Evolutionary conservation across 2,113 vertebrate species (phyloP), one percentile per base, ranked within the genome.

Genomic region (Psittacus erithacus): DNA sequence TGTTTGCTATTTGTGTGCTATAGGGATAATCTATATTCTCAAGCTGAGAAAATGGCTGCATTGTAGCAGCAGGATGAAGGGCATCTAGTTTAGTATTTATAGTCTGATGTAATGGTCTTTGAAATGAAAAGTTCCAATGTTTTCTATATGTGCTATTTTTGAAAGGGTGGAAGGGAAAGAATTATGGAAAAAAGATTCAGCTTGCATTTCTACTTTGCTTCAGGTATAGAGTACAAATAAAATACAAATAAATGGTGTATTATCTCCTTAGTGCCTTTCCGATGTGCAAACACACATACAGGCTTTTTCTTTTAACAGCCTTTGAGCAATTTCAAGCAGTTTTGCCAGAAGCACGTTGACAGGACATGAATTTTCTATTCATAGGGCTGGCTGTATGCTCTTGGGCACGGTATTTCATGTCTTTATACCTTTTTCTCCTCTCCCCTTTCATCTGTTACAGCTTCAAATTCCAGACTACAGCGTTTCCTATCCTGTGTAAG

Each of bases 211-310:
- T 60, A 65, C 65, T 87, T 92, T 87, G 65, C 67, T 94, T 78
- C 70, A 83, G 81, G 55, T 78, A 62, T 33, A 65, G 25, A 87
- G 49, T 64, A 86, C 47, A 91, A 96, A 97, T 95, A 96, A 97
- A 96, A 33, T 59, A 91, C 28, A 27, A 83, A 73, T 80, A 47
- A 64, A 25, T 53, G 44, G n/a, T 77, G 24, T 80, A 47, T 79
- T 79, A 70, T 67, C 53, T 85, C 68, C 23, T 92, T 50, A 23
- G 11, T 91, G 46, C 38, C 31, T 87, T 91, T 82, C 83, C 65
- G 90, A 84, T 33, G 7, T 50, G 9, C 63, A 47, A 92, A 77
- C 14, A 38, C 7, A 59, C 8, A 69, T 10, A 38, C 17, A 38
- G 13, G 31, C 19, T 70, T 70, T 83, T 74, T 35, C 43, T 76